phyloP scores from a whole-genome alignment of 92 coral and sea anemone genomes.

The Siderastrea radians region DNA sequence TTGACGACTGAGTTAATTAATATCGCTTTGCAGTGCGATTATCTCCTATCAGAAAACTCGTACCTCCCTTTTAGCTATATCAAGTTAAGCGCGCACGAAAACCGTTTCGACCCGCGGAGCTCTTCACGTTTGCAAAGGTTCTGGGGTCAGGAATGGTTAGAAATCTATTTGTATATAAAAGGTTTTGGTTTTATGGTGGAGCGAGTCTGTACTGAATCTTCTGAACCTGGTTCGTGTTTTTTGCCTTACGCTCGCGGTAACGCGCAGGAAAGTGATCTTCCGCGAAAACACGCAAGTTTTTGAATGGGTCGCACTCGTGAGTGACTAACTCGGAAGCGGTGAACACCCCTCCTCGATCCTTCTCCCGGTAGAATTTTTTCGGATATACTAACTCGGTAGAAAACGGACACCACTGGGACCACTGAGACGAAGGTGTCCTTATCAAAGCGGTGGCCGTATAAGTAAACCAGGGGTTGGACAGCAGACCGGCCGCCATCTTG shows the following conservation, averaged over 20 bases:
- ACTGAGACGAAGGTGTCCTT: too few relatives aligned
- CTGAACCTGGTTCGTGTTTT: neutral
- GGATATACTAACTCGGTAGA: too few relatives aligned
- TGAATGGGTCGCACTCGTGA: neutral
- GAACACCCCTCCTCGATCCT: too few relatives aligned
- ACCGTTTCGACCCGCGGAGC: neutral
- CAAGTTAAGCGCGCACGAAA: slow-evolving; percentile 21
- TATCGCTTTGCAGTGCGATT: slow-evolving; percentile 20
- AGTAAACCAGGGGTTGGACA: too few relatives aligned
- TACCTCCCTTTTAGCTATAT: neutral
- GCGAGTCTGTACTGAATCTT: neutral
- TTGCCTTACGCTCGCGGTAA: neutral
- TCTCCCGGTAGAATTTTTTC: too few relatives aligned
- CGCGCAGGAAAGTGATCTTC: neutral
- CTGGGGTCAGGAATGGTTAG: too few relatives aligned
- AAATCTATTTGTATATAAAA: too few relatives aligned
- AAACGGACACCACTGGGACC: too few relatives aligned
- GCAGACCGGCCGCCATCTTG: too few relatives aligned
- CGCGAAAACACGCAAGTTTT: neutral
- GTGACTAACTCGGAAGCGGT: too few relatives aligned
- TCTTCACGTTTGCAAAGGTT: neutral
- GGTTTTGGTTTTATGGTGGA: neutral
- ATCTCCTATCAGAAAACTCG: slow-evolving; percentile 30
- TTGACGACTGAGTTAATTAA: slow-evolving; percentile 31
- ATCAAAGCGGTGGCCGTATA: too few relatives aligned